A percentile compares a stretch with the other conserved stretches of the same genome.
Conservation (phyloP, 2,888 invertebrate genomes). For the Sepiola atlantica region DNA sequence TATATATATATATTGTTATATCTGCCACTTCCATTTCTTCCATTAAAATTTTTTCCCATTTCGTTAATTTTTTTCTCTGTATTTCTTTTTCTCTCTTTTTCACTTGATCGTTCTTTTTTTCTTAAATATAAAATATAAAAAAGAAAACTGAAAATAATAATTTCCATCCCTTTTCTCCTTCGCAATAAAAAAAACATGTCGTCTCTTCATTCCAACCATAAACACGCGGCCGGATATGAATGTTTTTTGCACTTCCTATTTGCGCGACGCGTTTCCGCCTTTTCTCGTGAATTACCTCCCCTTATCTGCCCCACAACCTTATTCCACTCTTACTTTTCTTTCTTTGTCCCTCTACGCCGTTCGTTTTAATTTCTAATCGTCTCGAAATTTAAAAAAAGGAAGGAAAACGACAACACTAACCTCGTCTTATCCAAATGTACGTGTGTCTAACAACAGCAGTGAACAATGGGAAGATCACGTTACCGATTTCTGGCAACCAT, state of each 20-base stretch:
- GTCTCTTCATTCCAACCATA: background rate
- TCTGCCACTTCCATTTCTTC: background rate
- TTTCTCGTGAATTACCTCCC: background rate
- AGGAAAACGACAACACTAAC: background rate
- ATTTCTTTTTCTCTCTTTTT: background rate
- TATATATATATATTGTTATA: too few species aligned
- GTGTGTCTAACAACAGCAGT: background rate
- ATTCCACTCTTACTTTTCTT: background rate
- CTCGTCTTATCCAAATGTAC: background rate
- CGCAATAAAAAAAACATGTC: background rate
- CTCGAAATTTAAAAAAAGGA: background rate
- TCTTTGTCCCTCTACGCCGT: too few species aligned
- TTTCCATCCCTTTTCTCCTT: background rate
- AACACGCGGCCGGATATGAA: constrained; percentile 13
- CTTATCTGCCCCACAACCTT: background rate
- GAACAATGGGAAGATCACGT: background rate
- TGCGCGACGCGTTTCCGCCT: background rate
- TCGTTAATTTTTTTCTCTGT: background rate
- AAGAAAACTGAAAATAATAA: background rate
- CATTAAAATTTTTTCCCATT: background rate
- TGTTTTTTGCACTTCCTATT: constrained; percentile 10
- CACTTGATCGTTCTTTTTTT: background rate
- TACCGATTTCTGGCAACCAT: background rate
- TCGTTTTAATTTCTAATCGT: too few species aligned
- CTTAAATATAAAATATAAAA: background rate